A percentile compares a stretch with the other conserved stretches of the same genome.
These are phyloP conservation scores for Epinephelus lanceolatus DNA, from an alignment of 2,113 vertebrate species.

Conservation along the genomic window DNA sequence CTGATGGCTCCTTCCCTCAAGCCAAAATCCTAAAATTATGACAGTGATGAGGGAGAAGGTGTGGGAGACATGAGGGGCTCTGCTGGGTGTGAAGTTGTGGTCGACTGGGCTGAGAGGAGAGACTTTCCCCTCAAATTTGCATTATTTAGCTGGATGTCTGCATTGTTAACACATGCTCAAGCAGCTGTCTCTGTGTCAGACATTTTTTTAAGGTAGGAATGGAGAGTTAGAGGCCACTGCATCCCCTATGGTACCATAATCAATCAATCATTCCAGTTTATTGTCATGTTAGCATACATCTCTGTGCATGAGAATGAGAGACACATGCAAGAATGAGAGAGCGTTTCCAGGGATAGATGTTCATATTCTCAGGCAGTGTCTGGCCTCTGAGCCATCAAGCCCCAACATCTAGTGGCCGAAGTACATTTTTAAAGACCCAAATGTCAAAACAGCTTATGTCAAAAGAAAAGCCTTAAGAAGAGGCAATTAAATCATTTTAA, in stretches of 20 bases:
- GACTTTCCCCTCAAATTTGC: slow-evolving; percentile 56
- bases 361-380: too few relatives aligned
- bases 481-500: too few relatives aligned
- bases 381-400: too few relatives aligned
- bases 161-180: slow-evolving; percentile 23
- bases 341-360: too few relatives aligned
- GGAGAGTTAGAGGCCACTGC: not conserved
- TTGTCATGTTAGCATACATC: too few relatives aligned
- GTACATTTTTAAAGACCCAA: too few relatives aligned
- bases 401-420: too few relatives aligned
- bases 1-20: slow-evolving; percentile 45
- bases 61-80: slow-evolving; percentile 42
- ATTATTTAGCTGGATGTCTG: slow-evolving; percentile 65
- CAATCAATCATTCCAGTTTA: too few relatives aligned
- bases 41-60: slow-evolving; percentile 58
- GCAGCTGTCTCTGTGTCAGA: slow-evolving; percentile 47
- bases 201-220: not conserved
- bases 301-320: too few relatives aligned
- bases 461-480: too few relatives aligned
- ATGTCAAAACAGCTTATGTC: too few relatives aligned
- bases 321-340: too few relatives aligned
- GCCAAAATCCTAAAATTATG: slow-evolving; percentile 38
- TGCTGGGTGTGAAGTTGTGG: slow-evolving; percentile 64
- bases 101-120: slow-evolving; percentile 43
- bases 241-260: not conserved